Evolutionary conservation across 2,888 invertebrate species (phyloP).

Genomic region (Teleogryllus oceanicus): DNA sequence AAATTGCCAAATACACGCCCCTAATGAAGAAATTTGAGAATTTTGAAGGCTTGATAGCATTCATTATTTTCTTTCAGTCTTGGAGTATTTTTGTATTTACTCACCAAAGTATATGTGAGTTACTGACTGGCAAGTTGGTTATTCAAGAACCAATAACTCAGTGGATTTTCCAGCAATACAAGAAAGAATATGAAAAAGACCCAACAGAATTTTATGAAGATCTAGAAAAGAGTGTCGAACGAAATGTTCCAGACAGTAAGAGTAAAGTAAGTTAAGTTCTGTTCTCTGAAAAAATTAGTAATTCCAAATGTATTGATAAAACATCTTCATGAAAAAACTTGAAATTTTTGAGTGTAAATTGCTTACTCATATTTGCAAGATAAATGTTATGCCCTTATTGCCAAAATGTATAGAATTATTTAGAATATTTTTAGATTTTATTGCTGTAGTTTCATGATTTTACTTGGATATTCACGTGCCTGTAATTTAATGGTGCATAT

Average conservation of each 20-base stretch:
- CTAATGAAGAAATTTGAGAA: no score
- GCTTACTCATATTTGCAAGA: background rate
- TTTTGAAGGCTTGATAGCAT: no score
- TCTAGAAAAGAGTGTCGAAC: background rate
- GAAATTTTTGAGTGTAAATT: background rate
- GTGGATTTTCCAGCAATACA: background rate
- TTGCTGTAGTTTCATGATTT: no score
- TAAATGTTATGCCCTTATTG: background rate
- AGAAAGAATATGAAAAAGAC: background rate
- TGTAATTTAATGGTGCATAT: no score
- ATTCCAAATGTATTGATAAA: background rate
- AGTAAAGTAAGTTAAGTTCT: constrained; percentile 3
- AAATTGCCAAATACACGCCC: no score
- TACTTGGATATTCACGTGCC: no score
- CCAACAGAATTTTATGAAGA: constrained; percentile 8
- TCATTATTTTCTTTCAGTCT: background rate
- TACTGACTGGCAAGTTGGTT: background rate
- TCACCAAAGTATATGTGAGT: constrained; percentile 12
- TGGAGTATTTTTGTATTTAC: background rate
- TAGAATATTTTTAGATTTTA: background rate
- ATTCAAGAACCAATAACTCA: constrained; percentile 2
- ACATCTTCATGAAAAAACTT: background rate
- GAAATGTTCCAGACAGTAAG: constrained; percentile 18
- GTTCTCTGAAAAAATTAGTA: background rate
- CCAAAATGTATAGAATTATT: background rate